phyloP scores from a whole-genome alignment of 2,888 invertebrate species.

The Coecobrya sp. region DNA sequence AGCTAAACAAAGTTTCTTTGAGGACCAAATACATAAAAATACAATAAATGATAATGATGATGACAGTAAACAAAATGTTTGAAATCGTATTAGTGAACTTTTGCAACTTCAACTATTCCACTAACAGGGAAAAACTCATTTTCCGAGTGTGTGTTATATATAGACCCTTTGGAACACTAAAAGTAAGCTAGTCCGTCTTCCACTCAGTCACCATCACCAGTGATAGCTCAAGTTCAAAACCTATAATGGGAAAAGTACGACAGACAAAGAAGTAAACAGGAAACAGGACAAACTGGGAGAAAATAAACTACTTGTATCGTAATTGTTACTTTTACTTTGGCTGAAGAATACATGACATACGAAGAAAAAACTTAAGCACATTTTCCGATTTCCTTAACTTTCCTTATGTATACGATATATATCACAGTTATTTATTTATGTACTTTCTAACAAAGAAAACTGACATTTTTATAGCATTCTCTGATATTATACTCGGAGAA shows the following conservation, averaged over 20 bases:
- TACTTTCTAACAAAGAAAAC: too few relatives aligned
- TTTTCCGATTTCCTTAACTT: too few relatives aligned
- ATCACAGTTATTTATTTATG: too few relatives aligned
- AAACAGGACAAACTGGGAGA: background rate
- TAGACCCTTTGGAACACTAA: background rate
- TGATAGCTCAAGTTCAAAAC: background rate
- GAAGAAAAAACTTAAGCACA: too few relatives aligned
- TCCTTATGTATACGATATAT: too few relatives aligned
- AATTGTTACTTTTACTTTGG: too few relatives aligned
- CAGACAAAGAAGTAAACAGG: background rate
- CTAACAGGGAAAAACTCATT: conserved; percentile 8
- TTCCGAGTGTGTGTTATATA: background rate
- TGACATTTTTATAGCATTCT: too few relatives aligned
- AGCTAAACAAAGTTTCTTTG: background rate
- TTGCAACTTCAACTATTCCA: background rate
- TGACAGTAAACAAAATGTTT: conserved; percentile 21
- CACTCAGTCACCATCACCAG: background rate
- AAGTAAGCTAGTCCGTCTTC: too few relatives aligned
- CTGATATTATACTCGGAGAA: too few relatives aligned
- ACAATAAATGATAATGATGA: conserved; percentile 12
- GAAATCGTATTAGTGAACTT: conserved; percentile 16
- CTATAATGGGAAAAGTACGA: background rate
- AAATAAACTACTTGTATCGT: too few relatives aligned
- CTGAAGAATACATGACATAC: too few relatives aligned
- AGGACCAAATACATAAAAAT: background rate